Conservation (phyloP, 2,888 invertebrate species). For the Epiblema foenella region DNA sequence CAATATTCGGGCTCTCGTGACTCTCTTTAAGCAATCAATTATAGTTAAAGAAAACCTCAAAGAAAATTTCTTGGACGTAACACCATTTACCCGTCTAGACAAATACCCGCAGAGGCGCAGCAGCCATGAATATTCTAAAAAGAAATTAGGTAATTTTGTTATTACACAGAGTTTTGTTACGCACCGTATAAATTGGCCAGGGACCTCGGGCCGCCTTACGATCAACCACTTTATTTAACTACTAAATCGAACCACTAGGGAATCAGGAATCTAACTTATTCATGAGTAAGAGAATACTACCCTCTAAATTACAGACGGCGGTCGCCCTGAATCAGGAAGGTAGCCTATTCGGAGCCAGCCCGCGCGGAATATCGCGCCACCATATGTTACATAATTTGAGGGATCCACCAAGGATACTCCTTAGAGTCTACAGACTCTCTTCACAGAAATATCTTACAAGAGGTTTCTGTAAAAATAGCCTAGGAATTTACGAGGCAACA, state of each 20-base stretch:
- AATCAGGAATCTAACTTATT: conserved; percentile 73
- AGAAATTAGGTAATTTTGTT: conserved; percentile 13
- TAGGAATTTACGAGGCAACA: conserved; percentile 20
- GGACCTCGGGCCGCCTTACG: conserved; percentile 26
- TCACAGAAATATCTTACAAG: conserved; percentile 1
- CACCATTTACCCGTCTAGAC: not conserved
- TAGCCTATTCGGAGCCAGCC: conserved; percentile 69
- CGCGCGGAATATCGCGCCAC: conserved; percentile 69
- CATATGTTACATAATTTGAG: conserved; percentile 69
- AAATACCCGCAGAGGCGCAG: not conserved
- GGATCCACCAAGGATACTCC: conserved; percentile 54
- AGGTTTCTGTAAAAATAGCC: conserved; percentile 15
- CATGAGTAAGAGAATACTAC: conserved; percentile 78
- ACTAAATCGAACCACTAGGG: conserved; percentile 73
- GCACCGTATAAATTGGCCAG: conserved; percentile 25
- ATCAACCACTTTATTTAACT: conserved; percentile 64
- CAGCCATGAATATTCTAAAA: conserved; percentile 8
- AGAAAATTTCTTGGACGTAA: not conserved
- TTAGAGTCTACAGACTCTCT: conserved; percentile 8
- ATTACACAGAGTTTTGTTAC: conserved; percentile 14
- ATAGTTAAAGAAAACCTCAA: no score
- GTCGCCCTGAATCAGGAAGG: conserved; percentile 77
- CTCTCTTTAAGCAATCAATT: no score
- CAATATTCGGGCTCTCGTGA: no score
- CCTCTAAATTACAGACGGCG: conserved; percentile 77